Percentiles rank a stretch among this genome's conserved stretches.
phyloP scores from a whole-genome alignment of 2,797 vertebrate genomes.

The Rachycentron canadum region DNA sequence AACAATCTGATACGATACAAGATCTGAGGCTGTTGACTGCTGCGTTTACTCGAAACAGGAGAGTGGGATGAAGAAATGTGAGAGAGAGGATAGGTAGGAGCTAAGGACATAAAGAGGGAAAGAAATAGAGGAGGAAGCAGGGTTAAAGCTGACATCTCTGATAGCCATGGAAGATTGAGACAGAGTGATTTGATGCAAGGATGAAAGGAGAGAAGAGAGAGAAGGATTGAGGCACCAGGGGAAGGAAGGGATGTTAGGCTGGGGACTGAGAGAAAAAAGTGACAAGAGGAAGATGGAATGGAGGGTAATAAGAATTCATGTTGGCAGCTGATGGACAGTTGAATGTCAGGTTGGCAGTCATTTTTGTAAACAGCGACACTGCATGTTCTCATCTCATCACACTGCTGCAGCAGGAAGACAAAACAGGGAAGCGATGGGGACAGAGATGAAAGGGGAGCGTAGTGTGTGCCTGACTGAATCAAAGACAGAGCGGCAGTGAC shows the following conservation, averaged over 20 bases:
- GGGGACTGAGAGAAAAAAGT: constrained; percentile 48
- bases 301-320: constrained; percentile 62
- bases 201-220: constrained; percentile 24
- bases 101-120: constrained; percentile 10
- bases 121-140: constrained; percentile 25
- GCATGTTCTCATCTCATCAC: constrained; percentile 64
- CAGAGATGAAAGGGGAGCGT: constrained; percentile 43
- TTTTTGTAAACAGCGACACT: constrained; percentile 63
- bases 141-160: constrained; percentile 45
- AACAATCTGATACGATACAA: constrained; percentile 61
- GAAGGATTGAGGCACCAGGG: constrained; percentile 26
- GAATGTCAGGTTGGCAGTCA: constrained; percentile 68
- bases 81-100: constrained; percentile 5
- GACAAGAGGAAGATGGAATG: constrained; percentile 45
- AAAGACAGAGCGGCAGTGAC: constrained; percentile 42
- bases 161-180: constrained; percentile 47
- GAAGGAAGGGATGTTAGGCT: constrained; percentile 43
- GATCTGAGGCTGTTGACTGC: constrained; percentile 47
- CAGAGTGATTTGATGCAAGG: constrained; percentile 41
- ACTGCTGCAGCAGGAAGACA: constrained; percentile 38
- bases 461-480: constrained; percentile 43
- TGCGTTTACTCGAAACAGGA: constrained; percentile 48
- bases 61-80: constrained; percentile 39
- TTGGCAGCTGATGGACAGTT: constrained; percentile 72
- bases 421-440: constrained; percentile 40